Evolutionary conservation across 2,888 invertebrate genomes (phyloP).

Genomic region (Mamestra brassicae): DNA sequence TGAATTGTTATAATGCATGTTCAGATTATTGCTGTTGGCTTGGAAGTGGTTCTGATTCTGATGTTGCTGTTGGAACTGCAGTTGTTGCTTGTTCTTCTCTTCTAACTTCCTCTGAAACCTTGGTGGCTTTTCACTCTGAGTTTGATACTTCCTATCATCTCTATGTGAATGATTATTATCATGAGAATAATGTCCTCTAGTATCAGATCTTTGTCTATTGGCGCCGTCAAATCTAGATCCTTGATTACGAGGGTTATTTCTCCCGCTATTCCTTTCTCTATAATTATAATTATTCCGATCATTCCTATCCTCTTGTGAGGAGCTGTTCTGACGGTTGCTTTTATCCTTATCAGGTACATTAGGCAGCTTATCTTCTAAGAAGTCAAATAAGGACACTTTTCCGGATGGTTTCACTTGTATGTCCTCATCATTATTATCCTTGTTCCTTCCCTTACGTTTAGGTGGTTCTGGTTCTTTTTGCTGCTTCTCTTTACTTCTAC

Average conservation of each 20-base stretch:
- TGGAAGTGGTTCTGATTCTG: conserved; percentile 73
- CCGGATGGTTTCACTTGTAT: conserved; percentile 94
- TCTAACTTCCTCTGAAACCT: conserved; percentile 91
- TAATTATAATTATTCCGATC: conserved; percentile 79
- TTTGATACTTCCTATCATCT: conserved; percentile 85
- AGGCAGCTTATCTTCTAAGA: conserved; percentile 95
- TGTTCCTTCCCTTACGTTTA: conserved; percentile 87
- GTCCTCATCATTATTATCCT: conserved; percentile 89
- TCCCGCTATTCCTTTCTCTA: conserved; percentile 81
- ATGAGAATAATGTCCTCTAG: conserved; percentile 81
- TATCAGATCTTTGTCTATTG: conserved; percentile 79
- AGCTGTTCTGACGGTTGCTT: conserved; percentile 77
- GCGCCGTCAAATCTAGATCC: conserved; percentile 80
- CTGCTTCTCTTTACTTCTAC: conserved; percentile 84
- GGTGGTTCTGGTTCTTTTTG: conserved; percentile 84
- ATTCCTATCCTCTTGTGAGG: conserved; percentile 78
- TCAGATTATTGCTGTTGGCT: conserved; percentile 70
- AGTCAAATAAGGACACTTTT: conserved; percentile 95
- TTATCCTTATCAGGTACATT: conserved; percentile 88
- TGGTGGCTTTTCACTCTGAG: conserved; percentile 91
- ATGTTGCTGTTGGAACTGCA: conserved; percentile 75
- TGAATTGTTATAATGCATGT: conserved; percentile 78
- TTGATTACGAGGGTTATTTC: conserved; percentile 79
- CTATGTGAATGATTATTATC: conserved; percentile 82
- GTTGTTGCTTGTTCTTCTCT: conserved; percentile 86